Conservation (phyloP, 2,113 vertebrate genomes). For the Ibidorhyncha struthersii region DNA sequence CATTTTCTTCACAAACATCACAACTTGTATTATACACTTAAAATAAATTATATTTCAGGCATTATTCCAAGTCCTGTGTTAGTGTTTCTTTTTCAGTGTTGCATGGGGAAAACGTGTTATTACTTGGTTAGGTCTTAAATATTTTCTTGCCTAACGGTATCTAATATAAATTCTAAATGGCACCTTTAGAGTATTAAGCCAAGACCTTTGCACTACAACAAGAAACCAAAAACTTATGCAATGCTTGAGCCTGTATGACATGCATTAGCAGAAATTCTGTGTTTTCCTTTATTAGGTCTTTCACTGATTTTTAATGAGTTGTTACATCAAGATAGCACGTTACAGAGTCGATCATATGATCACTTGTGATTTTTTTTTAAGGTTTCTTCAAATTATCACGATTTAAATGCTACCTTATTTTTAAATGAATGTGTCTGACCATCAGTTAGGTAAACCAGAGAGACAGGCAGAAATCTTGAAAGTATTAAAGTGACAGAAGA, state of each 20-base stretch:
- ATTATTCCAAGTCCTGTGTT: background rate
- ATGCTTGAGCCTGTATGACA: background rate
- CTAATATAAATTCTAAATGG: background rate
- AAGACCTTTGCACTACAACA: background rate
- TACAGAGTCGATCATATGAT: background rate
- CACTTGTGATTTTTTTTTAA: background rate
- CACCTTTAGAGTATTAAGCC: background rate
- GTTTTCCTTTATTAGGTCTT: background rate
- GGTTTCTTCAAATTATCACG: background rate
- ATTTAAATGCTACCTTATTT: background rate
- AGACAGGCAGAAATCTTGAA: background rate
- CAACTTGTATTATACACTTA: background rate
- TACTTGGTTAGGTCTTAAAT: background rate
- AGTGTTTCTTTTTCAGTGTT: background rate
- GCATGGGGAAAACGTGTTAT: background rate
- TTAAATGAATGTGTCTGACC: background rate
- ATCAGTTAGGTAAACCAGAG: background rate
- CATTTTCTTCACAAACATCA: background rate
- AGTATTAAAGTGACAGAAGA: background rate
- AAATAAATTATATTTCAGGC: background rate
- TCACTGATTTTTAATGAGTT: background rate
- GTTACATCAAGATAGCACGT: background rate
- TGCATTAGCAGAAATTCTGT: background rate
- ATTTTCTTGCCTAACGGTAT: background rate
- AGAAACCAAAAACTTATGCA: background rate